Conservation (phyloP, 2,888 invertebrate genomes). For the Camptogramma bilineatum region DNA sequence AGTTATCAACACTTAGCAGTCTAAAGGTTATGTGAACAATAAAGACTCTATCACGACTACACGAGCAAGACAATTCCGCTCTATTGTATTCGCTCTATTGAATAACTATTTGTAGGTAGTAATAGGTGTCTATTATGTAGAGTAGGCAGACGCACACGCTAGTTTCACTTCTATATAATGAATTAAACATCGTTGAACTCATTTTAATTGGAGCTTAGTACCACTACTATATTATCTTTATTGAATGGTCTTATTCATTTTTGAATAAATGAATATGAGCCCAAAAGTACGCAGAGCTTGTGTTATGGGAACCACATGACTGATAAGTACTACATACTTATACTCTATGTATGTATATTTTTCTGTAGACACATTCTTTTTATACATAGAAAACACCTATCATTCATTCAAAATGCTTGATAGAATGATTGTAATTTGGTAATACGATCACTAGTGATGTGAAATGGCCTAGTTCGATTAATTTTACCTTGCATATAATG, state of each 20-base stretch:
- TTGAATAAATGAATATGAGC: no score
- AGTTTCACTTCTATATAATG: constrained; percentile 47
- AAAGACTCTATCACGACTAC: constrained; percentile 39
- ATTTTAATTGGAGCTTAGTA: constrained; percentile 42
- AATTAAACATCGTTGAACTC: constrained; percentile 51
- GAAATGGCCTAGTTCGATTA: constrained; percentile 57
- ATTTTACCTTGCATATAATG: constrained; percentile 61
- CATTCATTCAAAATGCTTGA: neutral
- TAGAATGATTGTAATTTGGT: neutral
- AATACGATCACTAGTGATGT: constrained; percentile 37
- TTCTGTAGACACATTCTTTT: no score
- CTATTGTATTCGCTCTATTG: constrained; percentile 47
- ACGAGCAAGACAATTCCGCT: constrained; percentile 43
- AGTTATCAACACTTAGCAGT: constrained; percentile 17
- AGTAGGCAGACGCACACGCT: constrained; percentile 41
- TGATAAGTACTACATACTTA: no score
- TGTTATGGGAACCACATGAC: no score
- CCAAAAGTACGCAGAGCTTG: no score
- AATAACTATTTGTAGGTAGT: constrained; percentile 33
- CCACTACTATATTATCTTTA: neutral
- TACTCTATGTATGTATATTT: no score
- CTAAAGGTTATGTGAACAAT: constrained; percentile 46
- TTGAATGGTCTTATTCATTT: no score
- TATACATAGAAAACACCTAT: no score
- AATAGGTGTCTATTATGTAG: constrained; percentile 37